These are phyloP conservation scores for Hiodon tergisus DNA, from an alignment of 2,113 vertebrate genomes.

Conservation along the genomic window DNA sequence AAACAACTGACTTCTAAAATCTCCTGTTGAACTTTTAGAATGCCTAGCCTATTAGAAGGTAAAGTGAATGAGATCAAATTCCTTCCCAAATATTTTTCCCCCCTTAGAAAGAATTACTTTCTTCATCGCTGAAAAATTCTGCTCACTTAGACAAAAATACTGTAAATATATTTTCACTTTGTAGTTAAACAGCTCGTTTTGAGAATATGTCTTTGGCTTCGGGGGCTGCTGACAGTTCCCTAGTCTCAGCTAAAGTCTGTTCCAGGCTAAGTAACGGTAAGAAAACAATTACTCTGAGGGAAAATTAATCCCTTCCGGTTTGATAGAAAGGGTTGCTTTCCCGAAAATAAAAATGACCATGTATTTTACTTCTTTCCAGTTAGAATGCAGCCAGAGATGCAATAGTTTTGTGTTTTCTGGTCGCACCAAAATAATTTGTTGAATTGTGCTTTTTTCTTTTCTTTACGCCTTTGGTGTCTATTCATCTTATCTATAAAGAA, in stretches of 20 bases:
- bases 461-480: not conserved
- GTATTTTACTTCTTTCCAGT: too few relatives aligned
- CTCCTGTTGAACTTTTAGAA: too few relatives aligned
- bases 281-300: not conserved
- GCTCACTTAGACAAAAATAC: too few relatives aligned
- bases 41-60: too few relatives aligned
- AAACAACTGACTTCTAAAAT: too few relatives aligned
- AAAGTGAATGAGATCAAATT: too few relatives aligned
- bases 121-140: too few relatives aligned
- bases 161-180: not conserved
- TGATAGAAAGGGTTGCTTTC: slow-evolving; percentile 1
- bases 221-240: not conserved
- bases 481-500: not conserved
- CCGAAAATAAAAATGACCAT: not conserved
- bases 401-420: not conserved
- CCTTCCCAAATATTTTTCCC: too few relatives aligned
- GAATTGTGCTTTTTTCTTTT: not conserved
- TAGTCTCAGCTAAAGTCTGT: not conserved
- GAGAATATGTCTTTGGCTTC: not conserved
- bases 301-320: not conserved
- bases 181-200: not conserved
- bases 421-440: not conserved
- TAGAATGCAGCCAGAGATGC: not conserved
- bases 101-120: not conserved
- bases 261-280: not conserved